Evolutionary conservation across 2,797 vertebrate species (phyloP), one percentile per base, ranked within the genome.

Genomic region (Yasuhikotakia modesta): DNA sequence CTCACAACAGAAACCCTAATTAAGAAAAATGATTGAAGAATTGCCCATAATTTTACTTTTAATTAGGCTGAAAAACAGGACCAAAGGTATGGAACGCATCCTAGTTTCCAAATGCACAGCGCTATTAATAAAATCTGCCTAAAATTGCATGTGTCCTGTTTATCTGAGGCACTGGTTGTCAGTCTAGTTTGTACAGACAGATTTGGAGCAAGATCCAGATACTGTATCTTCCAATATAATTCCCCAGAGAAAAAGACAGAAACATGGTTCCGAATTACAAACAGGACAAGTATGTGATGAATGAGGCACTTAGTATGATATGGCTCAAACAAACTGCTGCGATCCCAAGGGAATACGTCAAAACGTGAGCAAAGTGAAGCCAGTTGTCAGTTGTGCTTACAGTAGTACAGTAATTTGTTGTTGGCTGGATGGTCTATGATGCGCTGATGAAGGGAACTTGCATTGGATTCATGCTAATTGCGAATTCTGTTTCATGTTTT

Each of bases 221-320:
- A 24, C 45, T 21, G n/a, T 46, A 39, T 69, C 64, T 60, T 46
- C 12, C 19, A 48, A 45, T 69, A 6, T 14, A 35, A 35, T 35
- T 55, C 75, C 64, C 46, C 35, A 0, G 61, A 65, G 45, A 39
- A 30, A 70, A 30, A 58, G 61, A 75, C 14, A 27, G 45, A 60
- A n/a, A 61, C 35, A 58, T 4, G 22, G 21, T 50, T 81, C 14
- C 4, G 46, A 76, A 58, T 61, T 32, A 65, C 72, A 72, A 69
- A 55, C 50, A 58, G 45, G 35, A 63, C 67, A 79, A 83, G 67
- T 73, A 14, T 57, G 48, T 79, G 72, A 84, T 76, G 76, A 84
- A 73, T 76, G 60, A 79, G 39, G 77, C 39, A 48, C 32, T 81
- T 81, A 77, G 69, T 68, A 48, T 22, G 50, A 76, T 69, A 73